Evolutionary conservation across 2,797 vertebrate species (phyloP).

Genomic region (Micrastur ruficollis): DNA sequence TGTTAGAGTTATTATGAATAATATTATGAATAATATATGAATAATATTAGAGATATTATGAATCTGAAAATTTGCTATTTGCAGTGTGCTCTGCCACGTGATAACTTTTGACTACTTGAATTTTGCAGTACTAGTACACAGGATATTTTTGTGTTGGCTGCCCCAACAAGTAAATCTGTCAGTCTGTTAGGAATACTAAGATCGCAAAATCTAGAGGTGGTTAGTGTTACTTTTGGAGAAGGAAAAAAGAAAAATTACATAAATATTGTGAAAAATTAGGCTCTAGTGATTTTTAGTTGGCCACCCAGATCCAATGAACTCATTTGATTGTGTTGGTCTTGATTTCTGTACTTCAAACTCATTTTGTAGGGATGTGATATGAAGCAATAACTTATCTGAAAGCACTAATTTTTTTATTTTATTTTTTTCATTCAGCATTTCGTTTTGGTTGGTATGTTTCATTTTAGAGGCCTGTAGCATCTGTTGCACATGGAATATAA

Average conservation of each 20-base stretch:
- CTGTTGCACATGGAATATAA: rapidly evolving
- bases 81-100: not conserved
- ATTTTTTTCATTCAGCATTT: not conserved
- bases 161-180: not conserved
- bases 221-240: not conserved
- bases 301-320: not conserved
- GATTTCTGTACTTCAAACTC: not conserved
- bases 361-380: not conserved
- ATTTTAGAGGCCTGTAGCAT: not conserved
- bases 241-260: not conserved
- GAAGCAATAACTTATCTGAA: not conserved
- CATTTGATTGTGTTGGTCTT: not conserved
- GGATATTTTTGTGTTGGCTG: not conserved
- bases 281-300: not conserved
- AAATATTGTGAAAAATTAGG: not conserved
- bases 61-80: not conserved
- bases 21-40: too few relatives aligned
- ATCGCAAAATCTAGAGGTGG: not conserved
- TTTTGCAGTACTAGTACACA: not conserved
- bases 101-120: not conserved
- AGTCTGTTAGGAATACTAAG: not conserved
- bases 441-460: not conserved
- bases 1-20: too few relatives aligned
- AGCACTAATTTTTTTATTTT: not conserved
- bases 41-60: too few relatives aligned